Evolutionary conservation across 2,797 vertebrate genomes (phyloP), one percentile per base, ranked within the genome.

Genomic region (Sternotherus odoratus): DNA sequence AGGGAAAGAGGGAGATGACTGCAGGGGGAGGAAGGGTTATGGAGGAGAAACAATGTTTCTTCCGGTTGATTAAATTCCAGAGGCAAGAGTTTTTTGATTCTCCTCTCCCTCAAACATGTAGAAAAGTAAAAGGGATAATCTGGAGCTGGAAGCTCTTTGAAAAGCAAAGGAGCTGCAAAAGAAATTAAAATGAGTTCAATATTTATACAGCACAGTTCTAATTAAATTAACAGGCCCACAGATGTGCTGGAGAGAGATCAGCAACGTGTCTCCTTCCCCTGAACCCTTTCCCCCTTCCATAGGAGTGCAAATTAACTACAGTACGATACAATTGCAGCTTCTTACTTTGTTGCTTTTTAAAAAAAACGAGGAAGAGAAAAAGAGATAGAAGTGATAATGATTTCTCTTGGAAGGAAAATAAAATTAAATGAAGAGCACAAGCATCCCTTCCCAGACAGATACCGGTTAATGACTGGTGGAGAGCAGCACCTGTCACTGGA

Each of bases 121-220:
- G 75, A 96, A 92, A 26, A 94, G 85, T 74, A 81, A 88, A 94
- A 95, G 90, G 36, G 43, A 96, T 94, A 87, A 95, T 94, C 80
- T 90, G 36, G 91, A 95, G 81, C 92, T 92, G 53, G 26, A 36
- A 95, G 91, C 49, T 91, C 88, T 96, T 93, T 96, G 83, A 97
- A 97, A 98, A 94, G 57, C 83, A 95, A 95, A 96, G 46, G 12
- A 95, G n/a, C 82, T 83, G 69, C 85, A 83, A 96, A 96, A 96
- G 54, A 97, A 96, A 97, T 94, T 91, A 87, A 95, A 97, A 93
- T 56, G 0, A 95, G 77, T 97, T 97, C 95, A 97, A 93, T 96
- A 97, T 97, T 98, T 97, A 96, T 95, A 96, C 50, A 97, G 79
- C 36, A 19, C 51, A 93, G 49, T 49, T 96, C 87, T 97, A 97